A percentile compares a stretch with the other conserved stretches of the same genome.
phyloP scores from a whole-genome alignment of 2,888 invertebrate species.

The Deilephila elpenor region DNA sequence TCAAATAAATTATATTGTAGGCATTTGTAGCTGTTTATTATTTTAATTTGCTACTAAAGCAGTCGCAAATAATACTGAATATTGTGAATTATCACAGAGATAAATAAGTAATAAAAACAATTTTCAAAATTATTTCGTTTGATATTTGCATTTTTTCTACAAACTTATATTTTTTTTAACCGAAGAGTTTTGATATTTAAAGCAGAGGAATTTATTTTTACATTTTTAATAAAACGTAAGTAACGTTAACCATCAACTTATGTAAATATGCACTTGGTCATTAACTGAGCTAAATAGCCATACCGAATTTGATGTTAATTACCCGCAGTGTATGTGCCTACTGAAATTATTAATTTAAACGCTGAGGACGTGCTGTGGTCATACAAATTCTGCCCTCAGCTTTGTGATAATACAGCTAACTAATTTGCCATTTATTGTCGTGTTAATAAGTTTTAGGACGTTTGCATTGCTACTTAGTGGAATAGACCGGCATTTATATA shows the following conservation, averaged over 20 bases:
- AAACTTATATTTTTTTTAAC: no score
- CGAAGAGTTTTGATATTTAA: no score
- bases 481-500: no score
- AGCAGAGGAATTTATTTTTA: background rate
- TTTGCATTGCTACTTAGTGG: no score
- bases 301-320: slow-evolving; percentile 17
- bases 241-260: background rate
- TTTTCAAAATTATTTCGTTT: no score
- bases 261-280: background rate
- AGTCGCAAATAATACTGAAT: background rate
- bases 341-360: slow-evolving; percentile 16
- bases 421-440: no score
- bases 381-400: background rate
- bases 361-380: background rate
- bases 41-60: no score
- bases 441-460: no score
- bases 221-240: background rate
- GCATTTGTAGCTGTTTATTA: background rate
- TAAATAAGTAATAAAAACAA: no score
- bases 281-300: background rate
- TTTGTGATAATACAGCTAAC: background rate
- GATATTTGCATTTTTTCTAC: no score
- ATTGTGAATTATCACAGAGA: background rate
- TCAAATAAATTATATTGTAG: background rate
- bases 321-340: background rate